phyloP scores from a whole-genome alignment of 1,140 invertebrate genomes.

The Lethrus apterus region DNA sequence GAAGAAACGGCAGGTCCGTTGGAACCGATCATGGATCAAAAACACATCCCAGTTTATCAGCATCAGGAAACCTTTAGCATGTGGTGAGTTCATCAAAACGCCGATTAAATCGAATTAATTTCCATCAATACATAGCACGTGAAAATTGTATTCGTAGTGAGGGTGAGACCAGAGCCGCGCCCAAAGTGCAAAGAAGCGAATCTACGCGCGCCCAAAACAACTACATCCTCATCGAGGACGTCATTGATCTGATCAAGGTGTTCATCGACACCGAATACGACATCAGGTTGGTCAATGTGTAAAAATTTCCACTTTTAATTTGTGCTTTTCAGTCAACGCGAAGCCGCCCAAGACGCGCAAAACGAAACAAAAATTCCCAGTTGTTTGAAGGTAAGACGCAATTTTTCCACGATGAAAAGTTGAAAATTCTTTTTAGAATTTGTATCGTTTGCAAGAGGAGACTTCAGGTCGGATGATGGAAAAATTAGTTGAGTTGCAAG shows the following conservation, averaged over 20 bases:
- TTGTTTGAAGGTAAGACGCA: conserved; percentile 6
- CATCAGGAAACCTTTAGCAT: conserved; percentile 39
- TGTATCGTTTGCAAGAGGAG: not conserved
- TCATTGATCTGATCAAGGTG: conserved; percentile 43
- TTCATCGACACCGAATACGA: conserved; percentile 45
- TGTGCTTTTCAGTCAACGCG: not conserved
- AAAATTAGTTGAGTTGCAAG: conserved; percentile 29
- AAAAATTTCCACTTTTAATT: not conserved
- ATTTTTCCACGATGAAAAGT: conserved; percentile 6
- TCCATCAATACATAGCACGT: not conserved
- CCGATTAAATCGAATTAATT: not conserved
- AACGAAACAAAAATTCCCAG: not conserved
- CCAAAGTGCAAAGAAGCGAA: conserved; percentile 35
- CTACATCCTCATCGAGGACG: conserved; percentile 47
- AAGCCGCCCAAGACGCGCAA: not conserved
- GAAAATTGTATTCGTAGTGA: conserved; percentile 22
- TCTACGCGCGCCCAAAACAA: conserved; percentile 40
- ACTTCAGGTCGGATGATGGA: conserved; percentile 16
- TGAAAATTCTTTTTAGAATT: conserved; percentile 7
- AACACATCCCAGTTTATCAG: conserved; percentile 57
- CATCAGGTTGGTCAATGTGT: conserved; percentile 37
- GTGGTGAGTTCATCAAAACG: conserved; percentile 25
- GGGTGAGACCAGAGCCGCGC: conserved; percentile 28
- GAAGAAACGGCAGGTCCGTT: conserved; percentile 59
- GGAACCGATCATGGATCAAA: conserved; percentile 50